Evolutionary conservation across 1,140 invertebrate genomes (phyloP), one percentile per base, ranked within the genome.

Genomic region (Meloidogyne exigua): DNA sequence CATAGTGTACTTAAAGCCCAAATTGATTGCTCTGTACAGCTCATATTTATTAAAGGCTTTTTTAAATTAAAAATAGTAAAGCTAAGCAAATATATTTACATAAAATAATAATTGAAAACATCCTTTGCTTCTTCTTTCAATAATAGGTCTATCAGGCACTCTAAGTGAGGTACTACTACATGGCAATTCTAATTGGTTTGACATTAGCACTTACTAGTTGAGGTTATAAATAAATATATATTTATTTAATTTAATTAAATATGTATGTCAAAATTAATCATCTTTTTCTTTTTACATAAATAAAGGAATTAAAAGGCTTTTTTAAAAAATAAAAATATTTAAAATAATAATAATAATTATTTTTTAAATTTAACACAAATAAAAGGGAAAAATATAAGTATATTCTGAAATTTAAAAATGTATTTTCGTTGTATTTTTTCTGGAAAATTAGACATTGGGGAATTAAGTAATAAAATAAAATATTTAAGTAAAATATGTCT

Each of bases 21-120:
- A 42, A 66, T 79, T 12, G 71, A 70, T 18, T 39, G 21, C 9
- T 80, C 79, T 36, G 78, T 36, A 67, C 77, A 79, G 15, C 79
- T 49, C 66, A 64, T 79, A 10, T 79, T 79, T 32, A 79, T 81
- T n/a, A 81, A 28, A 11, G 57, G 65, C 79, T 81, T 18, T 39
- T 42, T 21, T 15, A 36, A 39, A 39, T 25, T 21, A 21, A 15
- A 39, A 39, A 39, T 9, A 32, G 28, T 3, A 32, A 32, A 32
- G 28, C 2, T 3, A 32, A 32, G 2, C 7, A 71, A 32, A 32
- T 12, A 72, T 23, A 18, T 18, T 25, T 32, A 63, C 13, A 64
- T 65, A 73, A 63, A 28, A 57, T n/a, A 57, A 57, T n/a, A 57
- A 4, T 57, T 57, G 49, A 57, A 57, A 57, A n/a, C 49, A 57